A percentile compares a stretch with the other conserved stretches of the same genome.
phyloP scores from a whole-genome alignment of 1,140 invertebrate genomes.

The Acromyrmex charruanus region DNA sequence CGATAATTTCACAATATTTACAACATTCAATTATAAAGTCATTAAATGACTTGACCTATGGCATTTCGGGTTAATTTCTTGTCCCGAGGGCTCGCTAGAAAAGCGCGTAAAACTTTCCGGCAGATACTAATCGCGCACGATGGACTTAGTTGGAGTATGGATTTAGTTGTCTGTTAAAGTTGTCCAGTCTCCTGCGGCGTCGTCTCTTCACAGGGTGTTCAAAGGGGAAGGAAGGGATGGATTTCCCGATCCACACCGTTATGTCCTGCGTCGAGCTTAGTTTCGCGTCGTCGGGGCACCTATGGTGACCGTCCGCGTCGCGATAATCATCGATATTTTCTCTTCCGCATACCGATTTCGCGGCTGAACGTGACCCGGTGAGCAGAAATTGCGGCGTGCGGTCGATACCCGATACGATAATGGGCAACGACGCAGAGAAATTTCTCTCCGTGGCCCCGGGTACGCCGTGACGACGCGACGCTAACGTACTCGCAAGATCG shows the following conservation, averaged over 20 bases:
- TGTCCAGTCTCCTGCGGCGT: conserved; percentile 8
- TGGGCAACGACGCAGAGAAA: conserved; percentile 81
- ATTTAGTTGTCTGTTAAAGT: conserved; percentile 42
- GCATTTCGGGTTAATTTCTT: conserved; percentile 24
- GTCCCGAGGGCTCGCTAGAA: conserved; percentile 1
- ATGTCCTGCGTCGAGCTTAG: conserved; percentile 64
- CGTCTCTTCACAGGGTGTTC: conserved; percentile 31
- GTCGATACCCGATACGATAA: conserved; percentile 82
- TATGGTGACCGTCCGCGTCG: conserved; percentile 72
- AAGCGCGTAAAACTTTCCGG: not conserved
- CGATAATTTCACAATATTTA: conserved; percentile 36
- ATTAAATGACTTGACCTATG: conserved; percentile 30
- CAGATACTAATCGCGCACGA: conserved; percentile 43
- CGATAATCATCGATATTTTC: conserved; percentile 86
- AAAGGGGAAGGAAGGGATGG: conserved; percentile 33
- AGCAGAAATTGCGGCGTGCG: conserved; percentile 82
- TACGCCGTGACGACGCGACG: conserved; percentile 54
- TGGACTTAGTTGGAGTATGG: not conserved
- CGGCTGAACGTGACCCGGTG: conserved; percentile 82
- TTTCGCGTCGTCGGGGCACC: conserved; percentile 65
- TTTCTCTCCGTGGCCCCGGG: conserved; percentile 68
- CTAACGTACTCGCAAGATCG: conserved; percentile 40
- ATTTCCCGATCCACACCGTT: conserved; percentile 46
- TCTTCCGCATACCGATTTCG: conserved; percentile 85
- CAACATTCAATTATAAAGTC: conserved; percentile 41